phyloP scores from a whole-genome alignment of 2,113 vertebrate species.

The Sander vitreus region DNA sequence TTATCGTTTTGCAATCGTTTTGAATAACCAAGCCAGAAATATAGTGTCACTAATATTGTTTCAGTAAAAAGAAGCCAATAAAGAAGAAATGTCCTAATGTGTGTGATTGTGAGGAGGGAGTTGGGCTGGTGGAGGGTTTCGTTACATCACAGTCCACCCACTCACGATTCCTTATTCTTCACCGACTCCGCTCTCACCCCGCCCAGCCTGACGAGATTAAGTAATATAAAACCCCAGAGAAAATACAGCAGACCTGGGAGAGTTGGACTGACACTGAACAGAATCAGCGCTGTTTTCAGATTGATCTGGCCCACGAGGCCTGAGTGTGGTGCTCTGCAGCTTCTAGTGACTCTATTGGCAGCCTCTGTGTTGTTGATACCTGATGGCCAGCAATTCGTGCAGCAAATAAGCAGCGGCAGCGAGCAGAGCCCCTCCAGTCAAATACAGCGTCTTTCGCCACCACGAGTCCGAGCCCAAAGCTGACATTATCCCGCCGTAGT shows the following conservation, averaged over 20 bases:
- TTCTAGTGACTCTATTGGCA: neutral
- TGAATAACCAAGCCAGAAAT: neutral
- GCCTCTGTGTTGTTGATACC: conserved; percentile 82
- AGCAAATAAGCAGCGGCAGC: conserved; percentile 96
- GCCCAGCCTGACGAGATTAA: conserved; percentile 65
- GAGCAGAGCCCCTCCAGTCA: conserved; percentile 96
- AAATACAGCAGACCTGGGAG: conserved; percentile 35
- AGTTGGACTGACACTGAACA: neutral
- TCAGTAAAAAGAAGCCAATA: conserved; percentile 1
- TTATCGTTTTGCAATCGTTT: neutral
- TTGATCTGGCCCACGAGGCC: conserved; percentile 26
- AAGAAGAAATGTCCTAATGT: conserved; percentile 20
- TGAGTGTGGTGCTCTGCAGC: conserved; percentile 19
- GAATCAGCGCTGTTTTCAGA: neutral
- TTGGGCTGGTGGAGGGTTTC: conserved; percentile 15
- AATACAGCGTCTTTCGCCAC: conserved; percentile 98
- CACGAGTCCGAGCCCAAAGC: conserved; percentile 95
- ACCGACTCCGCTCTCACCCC: conserved; percentile 52
- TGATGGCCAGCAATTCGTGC: conserved; percentile 95
- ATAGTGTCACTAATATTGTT: neutral
- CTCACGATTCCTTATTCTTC: conserved; percentile 72
- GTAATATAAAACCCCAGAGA: conserved; percentile 42
- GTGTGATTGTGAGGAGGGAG: conserved; percentile 24
- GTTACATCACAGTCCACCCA: conserved; percentile 77
- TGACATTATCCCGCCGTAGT: conserved; percentile 93